phyloP scores from a whole-genome alignment of 2,797 vertebrate species.

The Phaenicophaeus curvirostris region DNA sequence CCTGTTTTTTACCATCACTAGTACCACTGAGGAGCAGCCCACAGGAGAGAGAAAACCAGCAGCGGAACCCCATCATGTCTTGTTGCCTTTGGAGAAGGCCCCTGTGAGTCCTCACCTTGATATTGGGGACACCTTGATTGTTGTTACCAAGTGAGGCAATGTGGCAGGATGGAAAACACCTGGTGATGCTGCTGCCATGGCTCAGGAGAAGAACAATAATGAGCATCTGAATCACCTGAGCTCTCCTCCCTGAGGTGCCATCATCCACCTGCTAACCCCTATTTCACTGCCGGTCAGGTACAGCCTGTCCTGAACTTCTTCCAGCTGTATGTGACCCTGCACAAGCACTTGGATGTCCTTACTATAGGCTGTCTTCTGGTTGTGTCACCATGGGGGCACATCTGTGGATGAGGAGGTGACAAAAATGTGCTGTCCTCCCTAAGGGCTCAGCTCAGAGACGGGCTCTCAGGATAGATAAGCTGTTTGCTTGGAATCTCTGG shows the following conservation, averaged over 20 bases:
- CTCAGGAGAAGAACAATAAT: background rate
- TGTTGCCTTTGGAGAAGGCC: background rate
- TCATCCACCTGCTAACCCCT: background rate
- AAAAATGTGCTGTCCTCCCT: background rate
- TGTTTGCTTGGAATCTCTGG: background rate
- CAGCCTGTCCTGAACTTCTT: background rate
- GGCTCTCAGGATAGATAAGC: background rate
- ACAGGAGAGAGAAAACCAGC: background rate
- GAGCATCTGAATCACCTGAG: accelerated
- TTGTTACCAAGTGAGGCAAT: accelerated
- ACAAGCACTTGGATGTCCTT: background rate
- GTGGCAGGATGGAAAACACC: background rate
- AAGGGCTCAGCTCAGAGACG: background rate
- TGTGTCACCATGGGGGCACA: background rate
- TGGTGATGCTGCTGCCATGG: accelerated
- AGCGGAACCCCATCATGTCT: background rate
- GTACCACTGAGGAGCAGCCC: background rate
- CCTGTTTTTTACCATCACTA: background rate
- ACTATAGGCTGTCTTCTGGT: background rate
- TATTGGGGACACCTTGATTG: background rate
- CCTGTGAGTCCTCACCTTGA: background rate
- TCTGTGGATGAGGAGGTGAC: background rate
- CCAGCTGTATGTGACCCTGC: background rate
- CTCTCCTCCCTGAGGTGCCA: accelerated
- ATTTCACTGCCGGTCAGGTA: accelerated